phyloP scores from a whole-genome alignment of 2,888 invertebrate species.

The Ptychoptera albimana region DNA sequence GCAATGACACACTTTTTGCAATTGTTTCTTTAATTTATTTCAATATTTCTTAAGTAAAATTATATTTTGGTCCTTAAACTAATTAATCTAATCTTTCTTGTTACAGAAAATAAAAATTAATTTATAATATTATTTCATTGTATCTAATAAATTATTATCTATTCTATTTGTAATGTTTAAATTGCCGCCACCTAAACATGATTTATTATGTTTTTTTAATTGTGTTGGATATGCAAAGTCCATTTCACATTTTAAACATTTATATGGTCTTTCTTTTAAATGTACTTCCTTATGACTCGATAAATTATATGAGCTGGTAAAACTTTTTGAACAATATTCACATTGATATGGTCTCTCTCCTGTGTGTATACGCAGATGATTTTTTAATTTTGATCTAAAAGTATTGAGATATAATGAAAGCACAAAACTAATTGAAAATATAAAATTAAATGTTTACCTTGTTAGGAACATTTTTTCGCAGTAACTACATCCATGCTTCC shows the following conservation, averaged over 20 bases:
- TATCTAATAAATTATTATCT: no score
- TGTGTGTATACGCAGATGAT: slow-evolving; percentile 7
- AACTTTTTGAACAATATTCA: slow-evolving; percentile 6
- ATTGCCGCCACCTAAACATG: no score
- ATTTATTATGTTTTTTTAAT: slow-evolving; percentile 5
- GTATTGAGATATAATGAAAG: no score
- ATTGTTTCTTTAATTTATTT: no score
- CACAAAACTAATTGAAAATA: no score
- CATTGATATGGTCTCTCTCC: slow-evolving; percentile 9
- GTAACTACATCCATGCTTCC: not conserved
- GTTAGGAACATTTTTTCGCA: slow-evolving; percentile 1
- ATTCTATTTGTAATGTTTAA: no score
- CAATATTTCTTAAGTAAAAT: no score
- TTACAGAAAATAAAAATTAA: no score
- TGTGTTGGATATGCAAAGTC: slow-evolving; percentile 7
- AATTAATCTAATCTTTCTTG: no score
- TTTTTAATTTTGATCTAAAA: not conserved
- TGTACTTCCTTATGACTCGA: slow-evolving; percentile 7
- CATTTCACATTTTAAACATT: slow-evolving; percentile 5
- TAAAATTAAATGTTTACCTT: not conserved
- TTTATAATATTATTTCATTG: no score
- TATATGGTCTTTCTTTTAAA: slow-evolving; percentile 7
- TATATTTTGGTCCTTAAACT: no score
- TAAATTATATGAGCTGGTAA: slow-evolving; percentile 8
- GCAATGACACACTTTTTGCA: no score